These are phyloP conservation scores for Danio tinwini DNA, from an alignment of 2,797 vertebrate genomes.

Conservation along the genomic window DNA sequence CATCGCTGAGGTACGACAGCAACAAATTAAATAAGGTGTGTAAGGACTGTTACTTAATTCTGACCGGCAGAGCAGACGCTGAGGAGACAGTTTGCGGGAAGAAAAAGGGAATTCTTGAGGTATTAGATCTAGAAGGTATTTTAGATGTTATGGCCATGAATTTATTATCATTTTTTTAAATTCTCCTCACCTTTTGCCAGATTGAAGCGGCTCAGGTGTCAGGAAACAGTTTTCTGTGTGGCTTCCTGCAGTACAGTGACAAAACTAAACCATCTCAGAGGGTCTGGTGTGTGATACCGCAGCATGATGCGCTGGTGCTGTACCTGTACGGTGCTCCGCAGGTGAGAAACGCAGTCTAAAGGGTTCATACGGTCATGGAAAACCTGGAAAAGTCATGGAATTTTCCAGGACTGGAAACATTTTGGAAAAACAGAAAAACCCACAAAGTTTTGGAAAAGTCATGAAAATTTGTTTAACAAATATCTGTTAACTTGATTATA, in stretches of 20 bases:
- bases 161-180: not conserved
- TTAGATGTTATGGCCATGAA: not conserved
- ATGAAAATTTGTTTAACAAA: too few relatives aligned
- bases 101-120: constrained; percentile 80
- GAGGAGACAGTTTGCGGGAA: constrained; percentile 70
- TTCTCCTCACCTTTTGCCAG: constrained; percentile 66
- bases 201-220: constrained; percentile 81
- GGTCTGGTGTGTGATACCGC: constrained; percentile 87
- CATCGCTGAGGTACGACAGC: constrained; percentile 80
- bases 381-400: too few relatives aligned
- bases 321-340: constrained; percentile 85
- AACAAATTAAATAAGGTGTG: constrained; percentile 87
- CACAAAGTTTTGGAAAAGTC: not conserved
- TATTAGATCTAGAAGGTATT: constrained; percentile 55
- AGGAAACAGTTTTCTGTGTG: constrained; percentile 81
- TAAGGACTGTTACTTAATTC: constrained; percentile 79
- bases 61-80: constrained; percentile 68
- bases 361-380: too few relatives aligned
- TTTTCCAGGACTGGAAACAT: not conserved
- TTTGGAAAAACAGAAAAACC: not conserved
- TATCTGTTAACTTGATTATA: too few relatives aligned
- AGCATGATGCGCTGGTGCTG: constrained; percentile 82
- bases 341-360: constrained; percentile 70
- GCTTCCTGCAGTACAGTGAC: constrained; percentile 89
- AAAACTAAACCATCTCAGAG: constrained; percentile 84